Percentiles rank a stretch among this genome's conserved stretches.
Conservation (phyloP, 2,888 invertebrate genomes). For the Drosophila mimetica region DNA sequence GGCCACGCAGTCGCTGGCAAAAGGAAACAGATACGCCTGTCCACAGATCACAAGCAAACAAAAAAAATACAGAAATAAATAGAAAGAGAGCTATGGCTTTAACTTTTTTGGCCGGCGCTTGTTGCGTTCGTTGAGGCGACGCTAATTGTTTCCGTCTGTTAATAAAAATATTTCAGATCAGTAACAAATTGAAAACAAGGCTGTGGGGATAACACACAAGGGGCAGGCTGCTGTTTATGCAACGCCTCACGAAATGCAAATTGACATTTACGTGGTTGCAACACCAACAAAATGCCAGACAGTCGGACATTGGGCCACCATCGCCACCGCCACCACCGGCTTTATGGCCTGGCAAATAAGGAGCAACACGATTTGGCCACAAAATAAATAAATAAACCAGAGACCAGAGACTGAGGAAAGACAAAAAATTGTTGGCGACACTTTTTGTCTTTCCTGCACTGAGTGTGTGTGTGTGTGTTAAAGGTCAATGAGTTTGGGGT, state of each 20-base stretch:
- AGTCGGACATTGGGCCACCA: constrained; percentile 39
- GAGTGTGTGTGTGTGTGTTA: constrained; percentile 50
- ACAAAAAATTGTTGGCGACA: constrained; percentile 64
- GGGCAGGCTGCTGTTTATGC: constrained; percentile 68
- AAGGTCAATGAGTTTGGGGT: constrained; percentile 76
- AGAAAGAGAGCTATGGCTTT: constrained; percentile 28
- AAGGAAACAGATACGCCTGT: constrained; percentile 61
- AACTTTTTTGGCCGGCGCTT: constrained; percentile 39
- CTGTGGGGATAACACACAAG: constrained; percentile 12
- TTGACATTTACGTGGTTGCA: constrained; percentile 80
- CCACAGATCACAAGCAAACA: constrained; percentile 27
- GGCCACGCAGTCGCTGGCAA: constrained; percentile 64
- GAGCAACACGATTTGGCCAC: constrained; percentile 75
- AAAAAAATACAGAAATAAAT: neutral
- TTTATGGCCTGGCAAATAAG: constrained; percentile 70
- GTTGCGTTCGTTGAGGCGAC: constrained; percentile 60
- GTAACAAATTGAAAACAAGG: constrained; percentile 76
- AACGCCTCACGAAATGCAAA: constrained; percentile 78
- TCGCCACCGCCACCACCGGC: constrained; percentile 23
- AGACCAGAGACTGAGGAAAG: constrained; percentile 5
- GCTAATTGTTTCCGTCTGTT: constrained; percentile 82
- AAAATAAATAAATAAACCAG: constrained; percentile 9
- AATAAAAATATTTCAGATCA: constrained; percentile 80
- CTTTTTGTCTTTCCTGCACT: constrained; percentile 51
- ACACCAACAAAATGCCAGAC: constrained; percentile 53